Percentiles rank a stretch among this genome's conserved stretches.
Evolutionary conservation across 2,113 vertebrate species (phyloP).

Genomic region (Catharus bicknelli): DNA sequence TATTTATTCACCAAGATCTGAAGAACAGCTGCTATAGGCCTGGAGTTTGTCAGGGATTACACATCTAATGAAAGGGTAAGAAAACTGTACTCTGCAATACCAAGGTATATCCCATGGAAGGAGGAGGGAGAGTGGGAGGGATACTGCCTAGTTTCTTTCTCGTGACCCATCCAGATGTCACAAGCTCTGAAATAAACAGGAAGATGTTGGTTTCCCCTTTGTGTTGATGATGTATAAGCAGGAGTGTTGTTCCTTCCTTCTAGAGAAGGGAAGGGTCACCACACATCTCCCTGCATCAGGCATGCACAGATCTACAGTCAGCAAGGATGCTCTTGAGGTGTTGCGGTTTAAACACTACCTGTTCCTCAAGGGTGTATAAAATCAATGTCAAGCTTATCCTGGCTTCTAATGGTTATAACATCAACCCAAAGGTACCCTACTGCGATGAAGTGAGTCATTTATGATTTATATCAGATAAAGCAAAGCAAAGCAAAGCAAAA

Average conservation of each 20-base stretch:
- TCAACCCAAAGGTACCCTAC: neutral
- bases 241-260: neutral
- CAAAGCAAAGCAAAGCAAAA: neutral
- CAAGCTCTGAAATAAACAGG: neutral
- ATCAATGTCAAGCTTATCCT: neutral
- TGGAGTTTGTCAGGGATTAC: neutral
- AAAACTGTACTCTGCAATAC: neutral
- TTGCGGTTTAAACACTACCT: neutral
- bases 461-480: neutral
- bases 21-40: neutral
- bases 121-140: neutral
- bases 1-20: neutral
- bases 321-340: neutral
- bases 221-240: neutral
- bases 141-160: neutral
- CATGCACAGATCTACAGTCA: rapidly evolving
- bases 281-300: rapidly evolving
- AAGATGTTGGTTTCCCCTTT: neutral
- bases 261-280: neutral
- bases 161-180: neutral
- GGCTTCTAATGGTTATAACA: neutral
- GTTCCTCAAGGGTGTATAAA: neutral
- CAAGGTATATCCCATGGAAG: neutral
- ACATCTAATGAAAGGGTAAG: neutral
- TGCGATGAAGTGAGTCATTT: neutral